Percentiles rank a stretch among this genome's conserved stretches.
Conservation (phyloP, 2,888 invertebrate species). For the Agrypnus murinus region DNA sequence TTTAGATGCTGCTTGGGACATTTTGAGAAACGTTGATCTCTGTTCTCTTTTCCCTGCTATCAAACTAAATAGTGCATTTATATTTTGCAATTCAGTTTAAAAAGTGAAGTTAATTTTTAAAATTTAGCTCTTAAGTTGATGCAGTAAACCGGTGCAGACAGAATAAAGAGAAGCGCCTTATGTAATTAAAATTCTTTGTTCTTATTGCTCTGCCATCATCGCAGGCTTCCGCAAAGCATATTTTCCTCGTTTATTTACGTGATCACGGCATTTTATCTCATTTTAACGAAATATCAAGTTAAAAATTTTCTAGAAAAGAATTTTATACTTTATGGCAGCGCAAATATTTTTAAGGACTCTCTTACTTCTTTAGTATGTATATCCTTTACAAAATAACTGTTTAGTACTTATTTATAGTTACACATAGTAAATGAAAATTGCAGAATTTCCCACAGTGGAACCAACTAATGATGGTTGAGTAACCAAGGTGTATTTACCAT, state of each 20-base stretch:
- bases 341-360: too few species aligned
- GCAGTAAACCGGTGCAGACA: constrained; percentile 44
- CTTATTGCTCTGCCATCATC: constrained; percentile 43
- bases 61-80: too few species aligned
- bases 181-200: constrained; percentile 49
- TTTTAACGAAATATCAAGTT: constrained; percentile 7
- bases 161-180: constrained; percentile 41
- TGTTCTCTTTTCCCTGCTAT: too few species aligned
- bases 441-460: constrained; percentile 5
- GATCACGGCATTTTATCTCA: constrained; percentile 22
- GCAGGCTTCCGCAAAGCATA: constrained; percentile 35
- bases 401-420: too few species aligned
- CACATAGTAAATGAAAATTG: constrained; percentile 6
- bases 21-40: too few species aligned
- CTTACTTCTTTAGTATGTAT: too few species aligned
- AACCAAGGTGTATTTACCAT: constrained; percentile 17
- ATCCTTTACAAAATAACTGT: too few species aligned
- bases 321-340: too few species aligned
- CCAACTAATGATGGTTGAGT: not conserved
- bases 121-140: constrained; percentile 28
- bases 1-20: too few species aligned
- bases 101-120: constrained; percentile 41
- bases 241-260: constrained; percentile 38
- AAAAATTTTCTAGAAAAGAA: too few species aligned
- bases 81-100: constrained; percentile 10